phyloP scores from a whole-genome alignment of 2,113 vertebrate genomes.

The Ophiodon elongatus region DNA sequence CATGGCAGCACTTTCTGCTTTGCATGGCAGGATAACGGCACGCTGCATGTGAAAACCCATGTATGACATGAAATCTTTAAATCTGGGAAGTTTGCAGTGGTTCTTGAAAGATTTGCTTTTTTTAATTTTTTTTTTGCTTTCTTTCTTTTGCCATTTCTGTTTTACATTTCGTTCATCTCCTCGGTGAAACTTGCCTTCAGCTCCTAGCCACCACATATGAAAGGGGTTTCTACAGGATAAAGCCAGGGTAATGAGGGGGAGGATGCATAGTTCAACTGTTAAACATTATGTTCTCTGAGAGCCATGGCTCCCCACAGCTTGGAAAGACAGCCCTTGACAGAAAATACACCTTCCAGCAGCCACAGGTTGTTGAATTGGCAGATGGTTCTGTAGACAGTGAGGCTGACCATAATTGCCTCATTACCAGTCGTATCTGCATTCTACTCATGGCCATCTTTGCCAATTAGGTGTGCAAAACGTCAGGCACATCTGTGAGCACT shows the following conservation, averaged over 20 bases:
- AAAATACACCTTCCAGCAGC: constrained; percentile 60
- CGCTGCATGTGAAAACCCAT: not conserved
- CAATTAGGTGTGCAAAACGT: constrained; percentile 65
- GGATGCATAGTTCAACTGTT: constrained; percentile 43
- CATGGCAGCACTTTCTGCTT: not conserved
- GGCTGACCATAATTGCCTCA: constrained; percentile 73
- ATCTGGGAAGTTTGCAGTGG: not conserved
- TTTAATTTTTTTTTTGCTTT: not conserved
- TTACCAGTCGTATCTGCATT: constrained; percentile 72
- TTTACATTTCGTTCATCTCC: not conserved
- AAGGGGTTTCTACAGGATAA: constrained; percentile 9
- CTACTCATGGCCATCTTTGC: constrained; percentile 68
- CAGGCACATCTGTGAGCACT: constrained; percentile 42
- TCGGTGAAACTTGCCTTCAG: not conserved
- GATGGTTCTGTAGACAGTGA: constrained; percentile 67
- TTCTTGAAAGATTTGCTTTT: not conserved
- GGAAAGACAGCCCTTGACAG: constrained; percentile 44
- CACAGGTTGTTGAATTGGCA: constrained; percentile 79
- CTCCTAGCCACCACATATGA: constrained; percentile 1
- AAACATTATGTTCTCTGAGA: constrained; percentile 42
- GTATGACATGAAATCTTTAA: not conserved
- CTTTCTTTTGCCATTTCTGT: not conserved
- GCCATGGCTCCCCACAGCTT: constrained; percentile 21
- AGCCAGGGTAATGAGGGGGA: constrained; percentile 38
- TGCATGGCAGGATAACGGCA: not conserved